A percentile compares a stretch with the other conserved stretches of the same genome.
These are phyloP conservation scores for Struthidea cinerea DNA, from an alignment of 2,113 vertebrate species.

Conservation along the genomic window DNA sequence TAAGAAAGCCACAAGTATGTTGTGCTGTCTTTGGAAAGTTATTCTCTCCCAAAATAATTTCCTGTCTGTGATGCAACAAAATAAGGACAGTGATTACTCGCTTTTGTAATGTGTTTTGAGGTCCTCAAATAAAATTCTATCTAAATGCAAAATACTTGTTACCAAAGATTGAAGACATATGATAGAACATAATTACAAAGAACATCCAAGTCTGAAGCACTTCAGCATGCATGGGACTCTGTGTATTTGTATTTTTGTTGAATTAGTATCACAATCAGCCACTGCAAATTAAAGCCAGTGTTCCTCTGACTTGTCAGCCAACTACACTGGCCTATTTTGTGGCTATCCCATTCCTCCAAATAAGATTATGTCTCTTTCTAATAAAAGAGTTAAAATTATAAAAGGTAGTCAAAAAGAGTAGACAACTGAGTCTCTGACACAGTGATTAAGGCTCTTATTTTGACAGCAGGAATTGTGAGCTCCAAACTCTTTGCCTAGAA, in stretches of 20 bases:
- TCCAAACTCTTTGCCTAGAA: not conserved
- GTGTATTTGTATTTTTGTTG: not conserved
- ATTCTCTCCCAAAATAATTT: not conserved
- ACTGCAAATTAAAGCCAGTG: not conserved
- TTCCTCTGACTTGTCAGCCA: not conserved
- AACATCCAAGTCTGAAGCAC: not conserved
- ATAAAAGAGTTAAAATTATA: not conserved
- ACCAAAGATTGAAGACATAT: not conserved
- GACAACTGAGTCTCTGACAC: not conserved
- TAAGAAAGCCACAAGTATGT: not conserved
- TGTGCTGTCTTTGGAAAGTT: not conserved
- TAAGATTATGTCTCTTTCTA: not conserved
- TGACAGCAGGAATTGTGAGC: not conserved
- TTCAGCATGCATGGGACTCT: not conserved
- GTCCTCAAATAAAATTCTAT: not conserved
- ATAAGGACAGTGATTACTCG: not conserved
- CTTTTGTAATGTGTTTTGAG: not conserved
- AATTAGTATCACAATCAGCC: not conserved
- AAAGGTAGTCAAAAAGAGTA: not conserved
- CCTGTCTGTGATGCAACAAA: not conserved
- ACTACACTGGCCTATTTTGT: not conserved
- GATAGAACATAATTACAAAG: not conserved
- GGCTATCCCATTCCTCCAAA: not conserved
- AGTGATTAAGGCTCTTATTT: not conserved
- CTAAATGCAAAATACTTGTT: not conserved